Conservation (phyloP, 2,888 invertebrate species). For the Malthinus seriepunctatus region DNA sequence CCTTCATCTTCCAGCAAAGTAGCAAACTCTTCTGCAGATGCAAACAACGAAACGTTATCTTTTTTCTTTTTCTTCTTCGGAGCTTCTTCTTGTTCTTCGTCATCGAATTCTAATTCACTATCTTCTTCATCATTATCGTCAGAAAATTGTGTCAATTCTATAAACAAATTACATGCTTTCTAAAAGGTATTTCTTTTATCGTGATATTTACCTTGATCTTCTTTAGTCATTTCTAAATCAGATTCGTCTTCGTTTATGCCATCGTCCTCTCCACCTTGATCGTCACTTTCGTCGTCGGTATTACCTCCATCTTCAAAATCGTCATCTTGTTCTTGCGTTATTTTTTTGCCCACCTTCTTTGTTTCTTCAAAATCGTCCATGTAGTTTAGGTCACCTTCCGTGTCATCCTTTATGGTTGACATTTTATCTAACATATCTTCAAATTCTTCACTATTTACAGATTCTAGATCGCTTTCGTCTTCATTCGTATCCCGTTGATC, state of each 20-base stretch:
- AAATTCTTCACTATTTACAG: conserved; percentile 79
- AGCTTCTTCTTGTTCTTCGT: conserved; percentile 43
- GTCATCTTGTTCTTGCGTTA: conserved; percentile 32
- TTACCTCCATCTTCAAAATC: conserved; percentile 40
- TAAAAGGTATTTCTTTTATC: conserved; percentile 1
- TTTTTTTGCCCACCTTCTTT: conserved; percentile 24
- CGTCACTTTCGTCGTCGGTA: conserved; percentile 37
- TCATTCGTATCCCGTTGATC: conserved; percentile 54
- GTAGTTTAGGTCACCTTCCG: conserved; percentile 67
- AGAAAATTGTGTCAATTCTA: conserved; percentile 43
- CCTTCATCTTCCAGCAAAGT: conserved; percentile 85
- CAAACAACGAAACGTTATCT: conserved; percentile 71
- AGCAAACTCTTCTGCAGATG: conserved; percentile 88
- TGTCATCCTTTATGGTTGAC: conserved; percentile 53
- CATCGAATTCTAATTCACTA: conserved; percentile 53
- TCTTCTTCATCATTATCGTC: conserved; percentile 42
- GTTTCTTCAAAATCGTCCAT: conserved; percentile 64
- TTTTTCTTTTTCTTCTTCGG: conserved; percentile 38
- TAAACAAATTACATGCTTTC: conserved; percentile 21
- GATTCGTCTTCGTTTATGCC: conserved; percentile 53
- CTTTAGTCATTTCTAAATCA: conserved; percentile 46
- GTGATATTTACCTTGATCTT: conserved; percentile 46
- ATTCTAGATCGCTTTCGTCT: conserved; percentile 67
- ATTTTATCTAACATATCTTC: conserved; percentile 67
- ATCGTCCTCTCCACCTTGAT: conserved; percentile 41